A percentile compares a stretch with the other conserved stretches of the same genome.
phyloP scores from a whole-genome alignment of 2,888 invertebrate genomes.

The Rutpela maculata region DNA sequence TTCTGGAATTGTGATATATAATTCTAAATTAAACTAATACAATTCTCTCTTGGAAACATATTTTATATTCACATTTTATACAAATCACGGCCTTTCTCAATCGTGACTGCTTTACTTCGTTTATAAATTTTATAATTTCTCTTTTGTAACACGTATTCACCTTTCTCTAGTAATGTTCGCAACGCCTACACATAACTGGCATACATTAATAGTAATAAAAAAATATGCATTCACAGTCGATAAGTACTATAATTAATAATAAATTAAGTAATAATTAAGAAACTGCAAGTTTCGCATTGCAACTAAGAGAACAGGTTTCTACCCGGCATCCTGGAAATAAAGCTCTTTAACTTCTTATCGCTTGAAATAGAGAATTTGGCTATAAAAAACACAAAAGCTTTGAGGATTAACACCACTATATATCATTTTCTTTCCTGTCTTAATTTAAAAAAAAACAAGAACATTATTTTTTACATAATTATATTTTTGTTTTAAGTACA shows the following conservation, averaged over 20 bases:
- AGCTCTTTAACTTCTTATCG: not conserved
- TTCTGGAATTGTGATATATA: slow-evolving; percentile 50
- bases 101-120: slow-evolving; percentile 48
- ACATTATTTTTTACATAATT: not conserved
- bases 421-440: too few relatives aligned
- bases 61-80: slow-evolving; percentile 42
- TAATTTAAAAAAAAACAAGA: not conserved
- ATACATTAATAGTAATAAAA: slow-evolving; percentile 17
- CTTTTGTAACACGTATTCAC: slow-evolving; percentile 19
- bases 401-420: too few relatives aligned
- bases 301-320: not conserved
- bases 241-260: not conserved
- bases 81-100: slow-evolving; percentile 40
- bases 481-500: too few relatives aligned
- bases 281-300: not conserved
- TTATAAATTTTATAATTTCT: slow-evolving; percentile 49
- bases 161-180: slow-evolving; percentile 30
- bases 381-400: too few relatives aligned
- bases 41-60: slow-evolving; percentile 46
- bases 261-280: slow-evolving; percentile 15
- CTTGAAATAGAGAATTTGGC: not conserved
- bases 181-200: slow-evolving; percentile 26
- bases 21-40: slow-evolving; percentile 50
- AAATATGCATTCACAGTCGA: not conserved
- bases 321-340: not conserved